Evolutionary conservation across 2,888 invertebrate genomes (phyloP), one percentile per base, ranked within the genome.

Genomic region (Oithona nana): DNA sequence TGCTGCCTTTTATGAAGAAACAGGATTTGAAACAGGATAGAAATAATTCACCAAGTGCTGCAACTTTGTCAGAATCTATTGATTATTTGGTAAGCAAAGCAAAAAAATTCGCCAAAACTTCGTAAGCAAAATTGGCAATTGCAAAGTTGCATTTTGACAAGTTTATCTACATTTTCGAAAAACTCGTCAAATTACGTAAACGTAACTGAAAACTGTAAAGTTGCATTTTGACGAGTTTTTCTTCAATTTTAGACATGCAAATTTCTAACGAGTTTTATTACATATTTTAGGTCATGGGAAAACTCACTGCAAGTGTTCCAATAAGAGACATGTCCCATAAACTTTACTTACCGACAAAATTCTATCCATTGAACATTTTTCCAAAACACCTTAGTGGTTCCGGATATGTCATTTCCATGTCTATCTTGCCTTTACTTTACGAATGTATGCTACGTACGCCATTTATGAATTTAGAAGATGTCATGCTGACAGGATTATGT

Each of bases 401-500:
- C 6, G 58, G 30, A 16, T 57, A 57, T 31, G 30, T 57, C 20
- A 11, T 57, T 6, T 16, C 31, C 16, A 30, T 8, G 8, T 24
- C 11, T 26, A 26, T 28, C 20, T 8, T 22, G 13, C 29, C 16
- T 13, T 13, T 51, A 11, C 31, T 57, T 20, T 57, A 57, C 31
- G 8, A 31, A 11, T 57, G 58, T 31, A 24, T 24, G 8, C 58
- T 57, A 3, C 13, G 24, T 8, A 57, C 31, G 8, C 58, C 58
- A 30, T 57, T 57, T 22, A 57, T 57, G n/a, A 57, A 57, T 39
- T 30, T 57, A 22, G 58, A 57, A 22, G 58, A 57, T 57, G 58
- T 57, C n/a, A 20, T 57, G 11, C 28, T 30, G 3, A 57, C 58
- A 31, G 58, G 58, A 16, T 24, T 57, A 24, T 57, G 58, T 31